These are phyloP conservation scores for Drosophila murphyi DNA, from an alignment of 1,140 invertebrate genomes.

Conservation along the genomic window DNA sequence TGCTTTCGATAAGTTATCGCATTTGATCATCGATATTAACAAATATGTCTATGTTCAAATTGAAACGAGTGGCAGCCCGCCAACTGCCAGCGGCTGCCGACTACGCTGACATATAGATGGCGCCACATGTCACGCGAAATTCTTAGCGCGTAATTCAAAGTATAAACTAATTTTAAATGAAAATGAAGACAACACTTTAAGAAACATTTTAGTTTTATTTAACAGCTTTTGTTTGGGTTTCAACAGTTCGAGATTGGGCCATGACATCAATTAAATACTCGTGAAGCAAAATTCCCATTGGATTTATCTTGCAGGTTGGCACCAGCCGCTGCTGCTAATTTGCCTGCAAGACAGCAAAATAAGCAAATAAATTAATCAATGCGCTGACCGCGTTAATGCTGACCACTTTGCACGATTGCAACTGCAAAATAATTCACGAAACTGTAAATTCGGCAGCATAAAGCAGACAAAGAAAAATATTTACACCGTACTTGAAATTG, in stretches of 20 bases:
- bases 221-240: too few relatives aligned
- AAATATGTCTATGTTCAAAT: neutral
- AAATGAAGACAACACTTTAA: too few relatives aligned
- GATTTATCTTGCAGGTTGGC: neutral
- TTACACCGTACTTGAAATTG: slow-evolving; percentile 9
- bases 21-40: slow-evolving; percentile 6
- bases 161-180: too few relatives aligned
- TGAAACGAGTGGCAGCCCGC: neutral
- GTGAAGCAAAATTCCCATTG: neutral
- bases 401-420: slow-evolving; percentile 11
- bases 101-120: slow-evolving; percentile 12
- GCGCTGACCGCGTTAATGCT: slow-evolving; percentile 14
- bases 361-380: slow-evolving; percentile 38
- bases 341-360: slow-evolving; percentile 23
- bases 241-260: too few relatives aligned
- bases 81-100: neutral
- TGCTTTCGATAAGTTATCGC: slow-evolving; percentile 7
- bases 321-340: slow-evolving; percentile 5
- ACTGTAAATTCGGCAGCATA: slow-evolving; percentile 28
- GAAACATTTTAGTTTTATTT: too few relatives aligned
- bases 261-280: neutral
- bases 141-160: slow-evolving; percentile 12
- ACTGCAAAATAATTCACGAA: slow-evolving; percentile 28
- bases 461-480: neutral
- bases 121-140: neutral